Percentiles rank a stretch among this genome's conserved stretches.
phyloP scores from a whole-genome alignment of 2,113 vertebrate species.

The Echinops telfairi region DNA sequence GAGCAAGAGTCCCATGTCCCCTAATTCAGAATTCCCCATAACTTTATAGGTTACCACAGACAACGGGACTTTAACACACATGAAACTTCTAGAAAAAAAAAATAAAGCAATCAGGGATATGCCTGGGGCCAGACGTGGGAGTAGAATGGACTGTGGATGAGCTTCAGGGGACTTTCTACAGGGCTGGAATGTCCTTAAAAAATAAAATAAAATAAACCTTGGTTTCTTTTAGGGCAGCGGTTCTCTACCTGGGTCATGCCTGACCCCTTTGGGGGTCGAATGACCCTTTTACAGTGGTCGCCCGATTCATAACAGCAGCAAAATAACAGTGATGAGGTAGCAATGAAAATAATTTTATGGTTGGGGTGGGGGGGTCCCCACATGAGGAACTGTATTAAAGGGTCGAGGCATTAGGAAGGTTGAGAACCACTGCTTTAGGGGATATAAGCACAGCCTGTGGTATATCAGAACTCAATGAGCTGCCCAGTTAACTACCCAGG shows the following conservation, averaged over 20 bases:
- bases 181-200: background rate
- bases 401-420: too few relatives aligned
- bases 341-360: too few relatives aligned
- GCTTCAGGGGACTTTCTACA: background rate
- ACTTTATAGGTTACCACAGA: background rate
- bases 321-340: too few relatives aligned
- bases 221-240: too few relatives aligned
- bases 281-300: too few relatives aligned
- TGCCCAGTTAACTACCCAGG: background rate
- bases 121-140: background rate
- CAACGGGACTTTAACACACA: background rate
- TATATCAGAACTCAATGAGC: background rate
- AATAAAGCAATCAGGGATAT: background rate
- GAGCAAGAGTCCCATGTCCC: background rate
- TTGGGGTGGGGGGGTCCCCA: too few relatives aligned
- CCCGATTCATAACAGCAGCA: too few relatives aligned
- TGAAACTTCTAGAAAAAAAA: conserved; percentile 42
- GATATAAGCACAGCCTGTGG: background rate
- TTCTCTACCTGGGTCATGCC: too few relatives aligned
- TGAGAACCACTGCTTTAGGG: background rate
- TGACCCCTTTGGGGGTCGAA: too few relatives aligned
- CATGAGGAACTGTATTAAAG: too few relatives aligned
- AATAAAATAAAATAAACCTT: too few relatives aligned
- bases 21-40: background rate
- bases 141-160: background rate